Conservation (phyloP, 2,888 invertebrate species). For the Lithophane leautieri region DNA sequence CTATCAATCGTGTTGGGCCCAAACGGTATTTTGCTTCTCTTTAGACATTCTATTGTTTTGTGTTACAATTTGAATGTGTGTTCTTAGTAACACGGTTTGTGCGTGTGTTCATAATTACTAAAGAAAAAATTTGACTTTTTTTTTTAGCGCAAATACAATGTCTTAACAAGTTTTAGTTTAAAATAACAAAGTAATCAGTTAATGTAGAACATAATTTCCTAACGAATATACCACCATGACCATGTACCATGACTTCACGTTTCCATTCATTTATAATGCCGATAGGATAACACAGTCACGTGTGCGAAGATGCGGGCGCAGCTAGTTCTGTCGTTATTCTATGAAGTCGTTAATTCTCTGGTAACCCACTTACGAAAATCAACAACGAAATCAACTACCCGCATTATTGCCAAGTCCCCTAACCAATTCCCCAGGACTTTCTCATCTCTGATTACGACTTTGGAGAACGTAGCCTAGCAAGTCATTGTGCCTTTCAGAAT, state of each 20-base stretch:
- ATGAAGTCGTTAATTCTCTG: too few species aligned
- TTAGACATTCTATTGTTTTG: background rate
- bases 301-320: background rate
- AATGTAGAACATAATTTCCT: background rate
- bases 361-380: too few species aligned
- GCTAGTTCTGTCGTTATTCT: background rate
- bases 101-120: background rate
- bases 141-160: background rate
- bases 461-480: background rate
- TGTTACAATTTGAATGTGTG: background rate
- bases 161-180: background rate
- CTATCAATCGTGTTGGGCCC: background rate
- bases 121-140: background rate
- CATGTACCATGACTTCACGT: background rate
- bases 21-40: background rate
- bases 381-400: background rate
- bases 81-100: background rate
- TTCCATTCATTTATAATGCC: background rate
- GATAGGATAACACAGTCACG: background rate
- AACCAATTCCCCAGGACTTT: conserved; percentile 18
- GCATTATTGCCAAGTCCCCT: conserved; percentile 7
- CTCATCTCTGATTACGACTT: conserved; percentile 3
- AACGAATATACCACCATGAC: background rate
- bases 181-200: background rate
- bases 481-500: conserved; percentile 5